Evolutionary conservation across 2,797 vertebrate genomes (phyloP), one percentile per base, ranked within the genome.

Genomic region (Calcarius lapponicus): DNA sequence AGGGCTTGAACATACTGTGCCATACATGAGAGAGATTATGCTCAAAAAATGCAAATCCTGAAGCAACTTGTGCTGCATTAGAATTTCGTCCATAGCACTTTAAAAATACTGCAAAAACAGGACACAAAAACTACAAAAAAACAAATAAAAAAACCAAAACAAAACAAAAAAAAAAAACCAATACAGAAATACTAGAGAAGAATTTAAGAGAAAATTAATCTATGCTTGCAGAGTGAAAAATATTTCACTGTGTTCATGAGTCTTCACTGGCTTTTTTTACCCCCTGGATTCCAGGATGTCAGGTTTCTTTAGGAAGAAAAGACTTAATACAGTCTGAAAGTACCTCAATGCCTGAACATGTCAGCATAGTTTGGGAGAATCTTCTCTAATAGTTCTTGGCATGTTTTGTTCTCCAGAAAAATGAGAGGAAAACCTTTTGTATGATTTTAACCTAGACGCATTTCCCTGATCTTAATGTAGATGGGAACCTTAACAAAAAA

Each of bases 341-440:
- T 82, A 76, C 71, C 70, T 96, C 84, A 90, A 1, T 96, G 94
- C 94, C 91, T 92, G 86, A 95, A 94, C 70, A 58, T 57, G 61
- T 93, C 95, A 95, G 74, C 38, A 61, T 66, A 78, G 80, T 92
- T 94, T 88, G 82, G 65, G 29, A 12, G 14, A 66, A 62, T 88
- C 80, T 92, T 86, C 70, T 89, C 34, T 97, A 94, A 97, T 75
- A 87, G 60, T 86, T 95, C 75, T 45, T 96, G 96, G 64, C 95
- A 90, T 86, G 83, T 93, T 96, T 95, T 96, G 57, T 93, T 96
- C 90, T 80, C 47, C 42, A 86, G 73, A 94, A 53, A 89, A 93
- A 95, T 34, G 48, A 69, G 58, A 92, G 51, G 45, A 88, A 90
- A 92, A 90, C 62, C 64, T 51, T 81, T 69, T 67, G n/a, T 84